Evolutionary conservation across 2,888 invertebrate species (phyloP), one percentile per base, ranked within the genome.

Genomic region (Clusia tigrina): DNA sequence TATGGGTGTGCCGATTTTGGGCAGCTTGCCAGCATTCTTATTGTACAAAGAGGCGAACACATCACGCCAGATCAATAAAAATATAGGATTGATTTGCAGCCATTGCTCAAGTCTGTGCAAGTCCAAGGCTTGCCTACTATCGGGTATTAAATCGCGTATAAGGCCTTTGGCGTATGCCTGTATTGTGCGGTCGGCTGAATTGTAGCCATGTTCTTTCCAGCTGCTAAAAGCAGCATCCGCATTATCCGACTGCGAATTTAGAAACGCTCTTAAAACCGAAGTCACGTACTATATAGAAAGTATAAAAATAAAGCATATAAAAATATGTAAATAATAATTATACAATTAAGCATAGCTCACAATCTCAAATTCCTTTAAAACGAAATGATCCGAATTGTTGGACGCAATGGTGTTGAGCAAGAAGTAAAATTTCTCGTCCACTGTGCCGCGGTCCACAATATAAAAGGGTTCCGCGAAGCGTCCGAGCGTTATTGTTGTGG

Each of bases 231-330:
- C 86, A 15, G 83, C 81, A 15, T 86, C 85, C 60, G 84, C 84
- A 67, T 84, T 86, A 37, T 88, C 83, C 71, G 89, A 89, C 69
- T 90, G 86, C 42, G 89, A 87, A 78, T 88, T 89, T 79, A 92
- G 87, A 78, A 91, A 92, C 0, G 91, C 91, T 26, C 90, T 90
- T 0, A 91, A 89, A 73, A 92, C 88, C 67, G 90, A 89, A 78
- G 91, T 90, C 67, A 92, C 89, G 78, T 91, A 92, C 88, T 91
- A 84, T 73, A 81, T n/a, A n/a, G n/a, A n/a, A n/a, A n/a, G n/a
- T n/a, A n/a, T n/a, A n/a, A n/a, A n/a, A 62, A 69, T 78, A 80
- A 51, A 67, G 2, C 54, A 79, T 62, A 52, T 59, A 52, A 52
- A 38, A 42, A 17, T n/a, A n/a, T n/a, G n/a, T n/a, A n/a, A n/a